Base-by-base conservation (phyloP, 2,113 vertebrate genomes). In the Caretta caretta region DNA sequence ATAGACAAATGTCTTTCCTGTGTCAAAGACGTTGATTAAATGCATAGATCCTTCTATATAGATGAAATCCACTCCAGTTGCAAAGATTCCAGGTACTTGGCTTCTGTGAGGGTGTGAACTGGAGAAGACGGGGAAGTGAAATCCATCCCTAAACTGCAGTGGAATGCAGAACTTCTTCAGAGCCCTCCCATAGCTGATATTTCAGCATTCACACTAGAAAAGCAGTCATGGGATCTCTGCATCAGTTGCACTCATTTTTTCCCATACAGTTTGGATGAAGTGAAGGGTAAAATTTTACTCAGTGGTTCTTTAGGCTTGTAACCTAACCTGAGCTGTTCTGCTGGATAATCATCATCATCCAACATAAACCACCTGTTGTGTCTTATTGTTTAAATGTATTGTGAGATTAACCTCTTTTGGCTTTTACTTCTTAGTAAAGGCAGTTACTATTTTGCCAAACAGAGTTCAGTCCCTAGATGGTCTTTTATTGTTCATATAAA, bases 1-100 rank as follows among this genome's bases (percentile, higher is more conserved):
- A 75, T 35, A 96, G 96, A 94, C 97, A 97, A 84, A 94, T 16
- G 5, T 87, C 91, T 2, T 53, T 53, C 84, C 80, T 0, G 0
- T 89, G 92, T 90, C 87, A 87, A 92, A 90, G 83, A 92, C 91
- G 89, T 86, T 93, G 84, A 22, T 46, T 78, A 62, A 94, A 83
- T 56, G 46, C 78, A 29, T 78, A 75, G 83, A 42, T 79, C 91
- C 38, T 87, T 90, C 69, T 89, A 46, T 81, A 56, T 35, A 72
- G 42, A 5, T 5, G 25, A 88, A 85, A 90, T 93, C 25, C 1
- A 1, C 83, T 94, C 90, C 38, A 82, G 83, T 87, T 49, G 20
- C 25, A 4, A 10, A 84, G 84, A 89, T 89, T 80, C 76, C 56
- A 56, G 69, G 82, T 83, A 69, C 25, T 25, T 80, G 80, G 56